Percentiles rank a stretch among this genome's conserved stretches.
phyloP scores from a whole-genome alignment of 2,797 vertebrate species.

The Squalus acanthias region DNA sequence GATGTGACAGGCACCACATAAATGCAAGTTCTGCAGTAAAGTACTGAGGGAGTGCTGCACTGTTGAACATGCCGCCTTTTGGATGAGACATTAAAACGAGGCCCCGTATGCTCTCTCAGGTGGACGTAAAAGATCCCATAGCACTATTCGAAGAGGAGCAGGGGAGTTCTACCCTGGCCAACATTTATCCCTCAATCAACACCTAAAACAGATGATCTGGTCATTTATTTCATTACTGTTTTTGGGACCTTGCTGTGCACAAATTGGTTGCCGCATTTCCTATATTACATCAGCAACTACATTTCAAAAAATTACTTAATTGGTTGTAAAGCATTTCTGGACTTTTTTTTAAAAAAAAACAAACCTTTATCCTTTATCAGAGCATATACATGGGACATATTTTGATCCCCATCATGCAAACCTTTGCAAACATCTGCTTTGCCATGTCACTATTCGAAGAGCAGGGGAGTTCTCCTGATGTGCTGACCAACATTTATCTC shows the following conservation, averaged over 20 bases:
- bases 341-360: no score
- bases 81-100: neutral
- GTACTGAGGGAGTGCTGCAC: neutral
- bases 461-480: neutral
- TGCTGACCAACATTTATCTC: neutral
- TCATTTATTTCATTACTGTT: neutral
- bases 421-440: neutral
- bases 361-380: neutral
- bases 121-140: neutral
- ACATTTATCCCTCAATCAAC: neutral
- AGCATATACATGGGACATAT: neutral
- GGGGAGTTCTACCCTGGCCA: neutral
- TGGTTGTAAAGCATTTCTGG: neutral
- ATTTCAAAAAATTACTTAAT: neutral
- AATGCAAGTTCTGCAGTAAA: neutral
- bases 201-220: neutral
- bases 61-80: neutral
- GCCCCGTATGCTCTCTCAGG: neutral
- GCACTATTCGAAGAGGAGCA: neutral
- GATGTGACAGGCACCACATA: neutral
- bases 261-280: neutral
- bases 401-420: neutral
- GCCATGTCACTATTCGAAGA: neutral
- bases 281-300: neutral
- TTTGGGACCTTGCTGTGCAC: neutral